Base-by-base conservation (phyloP, 1,140 invertebrate species). In the Orussus abietinus region DNA sequence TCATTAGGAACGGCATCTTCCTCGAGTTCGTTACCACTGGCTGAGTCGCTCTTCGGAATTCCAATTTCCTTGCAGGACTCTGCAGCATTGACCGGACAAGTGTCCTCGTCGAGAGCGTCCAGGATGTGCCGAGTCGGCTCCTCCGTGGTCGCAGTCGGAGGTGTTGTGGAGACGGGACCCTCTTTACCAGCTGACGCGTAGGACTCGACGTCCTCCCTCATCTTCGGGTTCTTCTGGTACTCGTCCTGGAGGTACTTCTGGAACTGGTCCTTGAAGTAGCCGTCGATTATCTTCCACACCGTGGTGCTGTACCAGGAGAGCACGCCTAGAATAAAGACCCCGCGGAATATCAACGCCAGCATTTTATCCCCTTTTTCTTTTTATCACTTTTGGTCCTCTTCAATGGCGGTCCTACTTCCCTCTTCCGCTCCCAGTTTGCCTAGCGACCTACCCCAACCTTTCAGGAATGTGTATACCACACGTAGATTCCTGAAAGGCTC, bases 241-340 rank as follows among this genome's bases (percentile, higher is more conserved):
- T 77, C 72, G 4, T 66, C 57, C 12, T 64, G 46, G 13, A 74
- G 53, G 49, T 77, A 78, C 31, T 59, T 67, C 3, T 65, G 62
- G 38, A 80, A 77, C 50, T 73, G 69, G 14, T 75, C 69, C 34
- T 61, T 66, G 43, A 78, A 79, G 49, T 77, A 77, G 34, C 52
- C 59, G 42, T 79, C 76, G 46, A 80, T 75, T 45, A 76, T 57
- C 43, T 62, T 72, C 72, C 75, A 77, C 1, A 78, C 53, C 30
- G 49, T 68, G 15, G 66, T 45, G 36, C 71, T 78, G 44, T 80
- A 80, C 70, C 75, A 76, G 19, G 64, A 51, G 34, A 78, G 54
- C 25, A 77, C 39, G 11, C 57, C 56, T 1, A 75, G 26, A 10
- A 78, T 66, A 31, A 78, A 62, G 21, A 71, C 50, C 0, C 68